phyloP scores from a whole-genome alignment of 2,113 vertebrate species.

The Thomomys bottae region DNA sequence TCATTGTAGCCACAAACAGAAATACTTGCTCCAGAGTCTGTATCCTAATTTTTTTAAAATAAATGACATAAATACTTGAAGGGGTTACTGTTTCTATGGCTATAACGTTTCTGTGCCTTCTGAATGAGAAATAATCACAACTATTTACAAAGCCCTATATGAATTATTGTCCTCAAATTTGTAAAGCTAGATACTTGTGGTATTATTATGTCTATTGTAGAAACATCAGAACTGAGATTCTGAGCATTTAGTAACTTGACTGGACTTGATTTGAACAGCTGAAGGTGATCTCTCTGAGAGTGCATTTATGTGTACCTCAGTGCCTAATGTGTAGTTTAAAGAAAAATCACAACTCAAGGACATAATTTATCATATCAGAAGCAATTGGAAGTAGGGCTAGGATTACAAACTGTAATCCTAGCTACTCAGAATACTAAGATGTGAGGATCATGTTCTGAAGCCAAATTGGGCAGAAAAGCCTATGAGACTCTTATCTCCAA shows the following conservation, averaged over 20 bases:
- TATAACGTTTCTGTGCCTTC: not conserved
- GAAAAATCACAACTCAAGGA: not conserved
- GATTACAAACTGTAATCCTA: too few relatives aligned
- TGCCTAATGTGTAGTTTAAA: not conserved
- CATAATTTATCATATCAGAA: not conserved
- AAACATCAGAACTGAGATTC: not conserved
- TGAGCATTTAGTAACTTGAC: not conserved
- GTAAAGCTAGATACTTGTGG: not conserved
- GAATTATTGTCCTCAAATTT: not conserved
- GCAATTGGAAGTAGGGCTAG: not conserved
- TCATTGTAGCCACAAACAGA: not conserved
- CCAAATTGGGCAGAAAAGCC: too few relatives aligned
- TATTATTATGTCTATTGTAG: not conserved
- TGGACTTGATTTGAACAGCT: not conserved
- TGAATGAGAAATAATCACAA: not conserved
- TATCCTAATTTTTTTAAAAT: not conserved
- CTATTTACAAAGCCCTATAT: not conserved
- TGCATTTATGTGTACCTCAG: not conserved
- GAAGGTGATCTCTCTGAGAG: not conserved
- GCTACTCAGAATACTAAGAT: too few relatives aligned
- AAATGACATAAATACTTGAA: not conserved
- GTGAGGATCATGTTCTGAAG: too few relatives aligned
- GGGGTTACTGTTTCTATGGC: not conserved
- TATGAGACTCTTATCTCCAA: too few relatives aligned
- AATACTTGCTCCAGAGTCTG: not conserved